Evolutionary conservation across 2,113 vertebrate genomes (phyloP), one percentile per base, ranked within the genome.

Genomic region (Indicator maculatus): DNA sequence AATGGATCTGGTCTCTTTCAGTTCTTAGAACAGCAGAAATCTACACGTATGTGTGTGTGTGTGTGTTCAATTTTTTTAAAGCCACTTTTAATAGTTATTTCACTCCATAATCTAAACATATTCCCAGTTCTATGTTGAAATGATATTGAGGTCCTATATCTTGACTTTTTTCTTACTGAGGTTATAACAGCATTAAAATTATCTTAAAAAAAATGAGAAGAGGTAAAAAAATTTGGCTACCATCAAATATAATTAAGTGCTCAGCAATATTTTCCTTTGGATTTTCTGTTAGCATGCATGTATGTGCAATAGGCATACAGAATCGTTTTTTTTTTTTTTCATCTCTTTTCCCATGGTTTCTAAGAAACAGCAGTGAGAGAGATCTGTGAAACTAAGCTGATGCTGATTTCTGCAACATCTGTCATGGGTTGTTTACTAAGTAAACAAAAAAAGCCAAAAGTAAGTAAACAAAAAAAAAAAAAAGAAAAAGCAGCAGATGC

Each of bases 361-460:
- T 83, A 16, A 80, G 38, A 83, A 67, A 80, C 5, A 56, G 7
- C 3, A 67, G 31, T 52, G 83, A 84, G 50, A 58, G 38, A 79
- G 10, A 50, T 56, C 16, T 61, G 28, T 28, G 60, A 80, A 83
- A 70, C 11, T 41, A 83, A 94, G 24, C 60, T 92, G 81, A 76
- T 93, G 75, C 23, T 88, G 83, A 67, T 67, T 88, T 70, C 41
- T 93, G 50, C 41, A 91, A 38, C 63, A 92, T 87, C 84, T 92
- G 60, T 58, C 79, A 56, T 33, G 31, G 41, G 28, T 30, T 80
- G 45, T 80, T 93, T 91, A 72, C 14, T 38, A 77, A 36, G 36
- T 36, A 36, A 36, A 36, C 7, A 36, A 36, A 36, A 36, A 36
- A 36, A 36, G n/a, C n/a, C 36, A 36, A 36, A 36, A 36, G 36